Conservation (phyloP, 2,797 vertebrate genomes). For the Gymnothorax javanicus region DNA sequence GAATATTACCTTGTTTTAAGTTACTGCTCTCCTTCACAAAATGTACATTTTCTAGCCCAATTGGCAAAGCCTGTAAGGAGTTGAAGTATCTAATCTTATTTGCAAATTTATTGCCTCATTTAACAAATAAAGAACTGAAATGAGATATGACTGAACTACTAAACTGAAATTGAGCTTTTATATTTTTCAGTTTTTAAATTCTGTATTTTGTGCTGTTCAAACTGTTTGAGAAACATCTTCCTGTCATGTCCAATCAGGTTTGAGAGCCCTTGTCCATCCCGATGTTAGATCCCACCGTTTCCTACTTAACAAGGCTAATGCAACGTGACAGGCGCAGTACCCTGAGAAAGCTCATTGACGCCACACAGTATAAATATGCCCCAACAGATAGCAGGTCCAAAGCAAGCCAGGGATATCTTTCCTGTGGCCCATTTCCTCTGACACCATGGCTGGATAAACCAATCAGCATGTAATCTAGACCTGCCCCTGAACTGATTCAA, state of each 20-base stretch:
- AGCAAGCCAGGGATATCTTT: neutral
- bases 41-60: no score
- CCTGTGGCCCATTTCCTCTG: neutral
- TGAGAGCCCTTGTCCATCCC: neutral
- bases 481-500: neutral
- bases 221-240: neutral
- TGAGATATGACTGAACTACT: no score
- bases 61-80: no score
- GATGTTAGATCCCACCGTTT: neutral
- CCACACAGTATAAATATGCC: neutral
- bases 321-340: neutral
- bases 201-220: neutral
- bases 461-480: neutral
- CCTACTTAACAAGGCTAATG: neutral
- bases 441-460: neutral
- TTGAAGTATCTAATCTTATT: no score
- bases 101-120: no score
- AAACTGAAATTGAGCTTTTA: no score
- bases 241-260: neutral
- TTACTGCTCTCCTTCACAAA: no score
- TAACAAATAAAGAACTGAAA: no score
- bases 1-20: no score
- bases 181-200: no score
- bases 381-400: neutral
- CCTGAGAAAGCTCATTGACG: neutral